Conservation (phyloP, 2,888 invertebrate genomes). For the Bellardia bayeri region DNA sequence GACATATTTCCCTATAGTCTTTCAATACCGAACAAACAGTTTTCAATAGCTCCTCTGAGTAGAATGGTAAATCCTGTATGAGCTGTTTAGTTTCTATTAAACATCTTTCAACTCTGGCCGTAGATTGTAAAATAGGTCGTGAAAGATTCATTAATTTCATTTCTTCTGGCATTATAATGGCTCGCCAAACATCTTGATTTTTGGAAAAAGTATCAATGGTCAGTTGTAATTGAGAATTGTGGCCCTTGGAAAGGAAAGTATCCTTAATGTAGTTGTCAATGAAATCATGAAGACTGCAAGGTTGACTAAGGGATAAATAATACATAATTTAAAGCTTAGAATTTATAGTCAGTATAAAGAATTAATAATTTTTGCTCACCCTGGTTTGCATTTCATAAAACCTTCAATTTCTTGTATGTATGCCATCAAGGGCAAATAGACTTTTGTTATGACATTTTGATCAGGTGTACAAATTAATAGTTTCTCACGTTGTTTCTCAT, state of each 20-base stretch:
- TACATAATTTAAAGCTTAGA: constrained; percentile 13
- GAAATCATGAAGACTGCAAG: constrained; percentile 93
- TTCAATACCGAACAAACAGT: constrained; percentile 89
- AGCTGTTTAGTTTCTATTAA: constrained; percentile 87
- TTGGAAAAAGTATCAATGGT: constrained; percentile 89
- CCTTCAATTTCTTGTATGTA: constrained; percentile 94
- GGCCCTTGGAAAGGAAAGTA: constrained; percentile 92
- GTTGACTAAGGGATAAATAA: constrained; percentile 83
- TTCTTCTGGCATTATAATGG: constrained; percentile 89
- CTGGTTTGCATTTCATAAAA: constrained; percentile 86
- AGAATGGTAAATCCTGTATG: constrained; percentile 89
- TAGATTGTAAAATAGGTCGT: constrained; percentile 89
- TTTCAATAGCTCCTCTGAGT: constrained; percentile 90
- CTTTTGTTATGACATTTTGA: constrained; percentile 89
- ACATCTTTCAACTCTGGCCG: constrained; percentile 88
- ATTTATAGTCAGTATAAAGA: background rate
- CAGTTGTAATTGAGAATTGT: constrained; percentile 85
- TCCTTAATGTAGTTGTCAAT: constrained; percentile 94
- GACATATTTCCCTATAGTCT: constrained; percentile 90
- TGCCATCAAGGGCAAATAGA: constrained; percentile 92
- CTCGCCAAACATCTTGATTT: constrained; percentile 91
- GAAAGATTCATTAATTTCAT: constrained; percentile 87
- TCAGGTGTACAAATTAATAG: constrained; percentile 91
- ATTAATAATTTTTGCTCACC: constrained; percentile 82
- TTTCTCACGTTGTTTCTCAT: constrained; percentile 85